phyloP scores from a whole-genome alignment of 2,113 vertebrate species.

The Chloropsis hardwickii region DNA sequence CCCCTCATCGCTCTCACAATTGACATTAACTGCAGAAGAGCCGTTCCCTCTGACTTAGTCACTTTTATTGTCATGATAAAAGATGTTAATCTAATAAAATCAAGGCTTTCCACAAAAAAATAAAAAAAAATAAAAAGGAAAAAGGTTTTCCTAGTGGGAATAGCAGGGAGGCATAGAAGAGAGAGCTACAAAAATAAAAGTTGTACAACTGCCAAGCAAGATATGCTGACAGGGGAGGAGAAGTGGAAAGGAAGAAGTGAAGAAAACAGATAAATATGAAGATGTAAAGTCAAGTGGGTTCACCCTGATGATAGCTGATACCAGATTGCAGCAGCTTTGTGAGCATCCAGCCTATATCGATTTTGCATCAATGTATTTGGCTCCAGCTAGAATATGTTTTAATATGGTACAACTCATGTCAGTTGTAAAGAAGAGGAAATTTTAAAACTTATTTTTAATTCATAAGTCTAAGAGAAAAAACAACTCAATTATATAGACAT shows the following conservation, averaged over 20 bases:
- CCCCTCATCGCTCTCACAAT: not conserved
- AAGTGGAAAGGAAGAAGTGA: not conserved
- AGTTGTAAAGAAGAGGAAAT: not conserved
- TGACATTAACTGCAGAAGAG: not conserved
- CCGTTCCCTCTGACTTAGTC: not conserved
- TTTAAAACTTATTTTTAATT: not conserved
- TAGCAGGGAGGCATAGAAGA: not conserved
- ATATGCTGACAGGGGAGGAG: not conserved
- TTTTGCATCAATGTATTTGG: not conserved
- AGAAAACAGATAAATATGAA: not conserved
- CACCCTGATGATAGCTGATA: not conserved
- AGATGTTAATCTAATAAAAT: not conserved
- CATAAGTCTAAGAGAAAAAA: not conserved
- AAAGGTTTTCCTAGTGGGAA: not conserved
- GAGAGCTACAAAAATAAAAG: not conserved
- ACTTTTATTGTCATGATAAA: not conserved
- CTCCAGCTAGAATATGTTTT: not conserved
- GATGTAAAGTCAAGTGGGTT: not conserved
- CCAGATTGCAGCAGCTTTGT: not conserved
- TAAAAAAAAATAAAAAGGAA: accelerated
- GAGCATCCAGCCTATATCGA: not conserved
- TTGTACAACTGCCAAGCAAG: not conserved
- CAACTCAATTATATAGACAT: not conserved
- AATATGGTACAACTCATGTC: not conserved
- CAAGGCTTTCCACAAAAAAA: not conserved